Evolutionary conservation across 2,797 vertebrate species (phyloP).

Genomic region (Tragopan temminckii): DNA sequence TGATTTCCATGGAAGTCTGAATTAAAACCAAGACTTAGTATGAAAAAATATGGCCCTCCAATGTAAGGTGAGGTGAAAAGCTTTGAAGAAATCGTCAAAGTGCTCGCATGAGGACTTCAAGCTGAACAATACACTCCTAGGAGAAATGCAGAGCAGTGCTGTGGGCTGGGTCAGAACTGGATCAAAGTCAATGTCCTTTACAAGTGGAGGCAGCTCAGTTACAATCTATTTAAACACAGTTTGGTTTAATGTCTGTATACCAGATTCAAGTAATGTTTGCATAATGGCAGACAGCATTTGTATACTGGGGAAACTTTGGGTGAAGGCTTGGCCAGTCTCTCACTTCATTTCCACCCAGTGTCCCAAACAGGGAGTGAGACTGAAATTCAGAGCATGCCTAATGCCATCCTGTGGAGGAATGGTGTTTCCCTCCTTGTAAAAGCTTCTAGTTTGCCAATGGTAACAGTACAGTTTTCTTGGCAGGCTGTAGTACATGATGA

Average conservation of each 20-base stretch:
- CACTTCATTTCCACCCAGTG: neutral
- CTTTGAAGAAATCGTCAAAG: neutral
- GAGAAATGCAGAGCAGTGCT: accelerated
- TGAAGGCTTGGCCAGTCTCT: neutral
- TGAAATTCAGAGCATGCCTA: neutral
- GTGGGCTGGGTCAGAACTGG: neutral
- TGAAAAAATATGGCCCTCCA: neutral
- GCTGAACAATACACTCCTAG: accelerated
- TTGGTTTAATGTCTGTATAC: neutral
- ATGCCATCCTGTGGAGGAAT: neutral
- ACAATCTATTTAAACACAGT: neutral
- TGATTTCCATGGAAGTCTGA: neutral
- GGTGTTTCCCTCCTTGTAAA: neutral
- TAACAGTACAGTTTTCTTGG: neutral
- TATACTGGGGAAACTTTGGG: neutral
- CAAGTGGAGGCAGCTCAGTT: neutral
- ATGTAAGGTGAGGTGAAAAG: neutral
- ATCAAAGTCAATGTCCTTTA: neutral
- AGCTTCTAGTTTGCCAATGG: neutral
- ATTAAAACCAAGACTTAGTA: neutral
- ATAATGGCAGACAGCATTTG: neutral
- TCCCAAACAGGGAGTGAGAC: neutral
- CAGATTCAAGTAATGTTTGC: neutral
- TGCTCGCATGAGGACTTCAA: neutral
- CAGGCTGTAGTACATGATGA: neutral